Percentiles rank a stretch among this genome's conserved stretches.
Conservation (phyloP, 2,888 invertebrate species). For the Chrysotoxum bicinctum region DNA sequence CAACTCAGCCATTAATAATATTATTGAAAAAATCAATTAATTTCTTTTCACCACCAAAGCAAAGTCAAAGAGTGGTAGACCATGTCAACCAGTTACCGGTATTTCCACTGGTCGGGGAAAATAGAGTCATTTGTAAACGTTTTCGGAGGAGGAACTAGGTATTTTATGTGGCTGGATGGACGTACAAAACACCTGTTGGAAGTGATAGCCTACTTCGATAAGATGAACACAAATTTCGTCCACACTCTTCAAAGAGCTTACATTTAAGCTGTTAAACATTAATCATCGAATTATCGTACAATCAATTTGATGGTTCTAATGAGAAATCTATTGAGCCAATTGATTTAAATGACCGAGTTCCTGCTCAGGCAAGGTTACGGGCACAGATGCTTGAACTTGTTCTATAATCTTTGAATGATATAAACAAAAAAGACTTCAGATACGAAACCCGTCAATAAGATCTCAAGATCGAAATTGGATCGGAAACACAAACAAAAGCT, state of each 20-base stretch:
- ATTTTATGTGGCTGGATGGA: not conserved
- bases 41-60: constrained; percentile 29
- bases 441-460: too few species aligned
- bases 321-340: not conserved
- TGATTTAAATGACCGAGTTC: too few species aligned
- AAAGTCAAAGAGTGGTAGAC: not conserved
- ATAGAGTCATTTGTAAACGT: constrained; percentile 46
- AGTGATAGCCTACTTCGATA: constrained; percentile 53
- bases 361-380: too few species aligned
- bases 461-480: too few species aligned
- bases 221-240: not conserved
- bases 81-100: not conserved
- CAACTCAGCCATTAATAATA: constrained; percentile 29
- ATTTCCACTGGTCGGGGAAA: not conserved
- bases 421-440: too few species aligned
- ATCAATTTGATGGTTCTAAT: not conserved
- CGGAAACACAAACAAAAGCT: too few species aligned
- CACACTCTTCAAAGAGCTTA: not conserved
- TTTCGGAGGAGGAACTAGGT: not conserved
- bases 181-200: constrained; percentile 32
- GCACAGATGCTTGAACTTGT: too few species aligned
- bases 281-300: not conserved
- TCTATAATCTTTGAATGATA: too few species aligned
- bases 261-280: not conserved
- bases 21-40: constrained; percentile 54